These are phyloP conservation scores for Heterocephalus glaber DNA, from an alignment of 2,113 vertebrate genomes.

Conservation along the genomic window DNA sequence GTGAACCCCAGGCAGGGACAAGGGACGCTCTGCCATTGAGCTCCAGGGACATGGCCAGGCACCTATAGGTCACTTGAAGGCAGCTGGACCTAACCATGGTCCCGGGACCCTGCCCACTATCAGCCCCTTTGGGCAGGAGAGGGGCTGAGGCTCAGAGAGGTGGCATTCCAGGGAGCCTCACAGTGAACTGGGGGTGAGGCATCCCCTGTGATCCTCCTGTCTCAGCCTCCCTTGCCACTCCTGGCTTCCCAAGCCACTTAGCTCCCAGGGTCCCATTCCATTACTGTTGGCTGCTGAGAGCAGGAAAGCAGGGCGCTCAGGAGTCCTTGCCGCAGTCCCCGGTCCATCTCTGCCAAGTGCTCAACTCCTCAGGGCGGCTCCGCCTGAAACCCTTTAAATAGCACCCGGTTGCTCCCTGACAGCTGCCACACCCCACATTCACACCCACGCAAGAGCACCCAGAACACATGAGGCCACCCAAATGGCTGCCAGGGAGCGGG, in stretches of 20 bases:
- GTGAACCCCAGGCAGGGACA: not conserved
- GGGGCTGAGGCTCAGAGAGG: not conserved
- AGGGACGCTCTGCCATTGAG: not conserved
- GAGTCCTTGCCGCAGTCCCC: not conserved
- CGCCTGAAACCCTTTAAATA: constrained; percentile 54
- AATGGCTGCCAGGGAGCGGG: not conserved
- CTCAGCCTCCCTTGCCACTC: not conserved
- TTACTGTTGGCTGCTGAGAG: not conserved
- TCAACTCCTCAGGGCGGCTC: not conserved
- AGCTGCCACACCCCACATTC: not conserved
- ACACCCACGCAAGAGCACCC: not conserved
- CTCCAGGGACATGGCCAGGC: not conserved
- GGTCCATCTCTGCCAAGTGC: not conserved
- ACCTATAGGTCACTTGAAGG: too few relatives aligned
- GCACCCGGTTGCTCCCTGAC: not conserved
- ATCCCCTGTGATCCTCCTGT: not conserved
- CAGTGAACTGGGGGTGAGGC: not conserved
- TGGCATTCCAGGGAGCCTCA: not conserved
- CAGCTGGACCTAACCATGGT: not conserved
- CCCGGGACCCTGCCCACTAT: not conserved
- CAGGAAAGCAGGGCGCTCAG: not conserved
- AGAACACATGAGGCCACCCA: constrained; percentile 12
- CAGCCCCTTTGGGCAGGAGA: not conserved
- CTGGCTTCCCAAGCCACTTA: not conserved
- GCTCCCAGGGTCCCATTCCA: not conserved